These are phyloP conservation scores for Capromys pilorides DNA, from an alignment of 2,797 vertebrate species.

Conservation along the genomic window DNA sequence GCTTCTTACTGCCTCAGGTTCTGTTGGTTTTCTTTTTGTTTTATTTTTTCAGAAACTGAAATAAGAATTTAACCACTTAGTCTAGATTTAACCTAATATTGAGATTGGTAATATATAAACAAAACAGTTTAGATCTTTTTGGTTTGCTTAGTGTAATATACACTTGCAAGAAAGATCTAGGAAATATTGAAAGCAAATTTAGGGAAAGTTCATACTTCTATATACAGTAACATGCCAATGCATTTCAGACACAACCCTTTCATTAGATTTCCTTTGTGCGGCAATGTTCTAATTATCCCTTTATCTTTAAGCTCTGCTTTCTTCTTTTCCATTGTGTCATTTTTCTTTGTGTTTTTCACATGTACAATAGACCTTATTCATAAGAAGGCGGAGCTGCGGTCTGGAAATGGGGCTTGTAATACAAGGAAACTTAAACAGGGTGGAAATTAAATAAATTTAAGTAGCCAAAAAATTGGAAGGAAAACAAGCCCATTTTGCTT, in stretches of 20 bases:
- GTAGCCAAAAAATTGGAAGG: slow-evolving; percentile 27
- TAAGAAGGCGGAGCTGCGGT: slow-evolving; percentile 60
- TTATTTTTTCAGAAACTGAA: not conserved
- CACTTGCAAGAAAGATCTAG: slow-evolving; percentile 43
- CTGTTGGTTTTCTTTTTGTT: not conserved
- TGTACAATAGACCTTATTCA: slow-evolving; percentile 77
- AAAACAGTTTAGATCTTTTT: slow-evolving; percentile 50
- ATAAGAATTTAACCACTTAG: not conserved
- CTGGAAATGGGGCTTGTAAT: slow-evolving; percentile 67
- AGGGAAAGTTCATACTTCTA: slow-evolving; percentile 59
- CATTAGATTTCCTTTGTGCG: slow-evolving; percentile 70
- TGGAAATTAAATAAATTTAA: slow-evolving; percentile 78
- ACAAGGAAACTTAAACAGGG: slow-evolving; percentile 73
- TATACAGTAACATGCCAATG: slow-evolving; percentile 60
- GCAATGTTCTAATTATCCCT: slow-evolving; percentile 77
- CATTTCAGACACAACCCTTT: slow-evolving; percentile 62
- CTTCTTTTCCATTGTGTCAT: slow-evolving; percentile 72
- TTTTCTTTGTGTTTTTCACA: slow-evolving; percentile 73
- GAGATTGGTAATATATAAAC: slow-evolving; percentile 33
- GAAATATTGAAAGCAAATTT: slow-evolving; percentile 75
- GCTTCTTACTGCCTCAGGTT: not conserved
- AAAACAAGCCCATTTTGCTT: slow-evolving; percentile 58
- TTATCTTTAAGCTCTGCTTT: slow-evolving; percentile 74
- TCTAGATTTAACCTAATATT: slow-evolving; percentile 28
- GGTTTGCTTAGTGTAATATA: not conserved